Conservation (phyloP, 1,140 invertebrate genomes). For the Lordiphosa clarofinis region DNA sequence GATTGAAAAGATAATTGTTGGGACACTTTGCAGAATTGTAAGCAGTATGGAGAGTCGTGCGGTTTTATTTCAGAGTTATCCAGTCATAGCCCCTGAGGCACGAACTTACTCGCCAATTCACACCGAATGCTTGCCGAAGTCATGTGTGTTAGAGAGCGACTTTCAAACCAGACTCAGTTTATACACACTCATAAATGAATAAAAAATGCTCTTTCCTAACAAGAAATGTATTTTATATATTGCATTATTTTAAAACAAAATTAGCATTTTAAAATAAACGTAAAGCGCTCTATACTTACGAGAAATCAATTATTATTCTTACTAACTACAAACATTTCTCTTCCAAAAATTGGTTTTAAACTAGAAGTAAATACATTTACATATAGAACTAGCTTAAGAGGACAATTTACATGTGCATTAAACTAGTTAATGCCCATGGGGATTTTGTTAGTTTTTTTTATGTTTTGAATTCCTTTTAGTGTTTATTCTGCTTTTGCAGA, state of each 20-base stretch:
- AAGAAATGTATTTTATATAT: slow-evolving; percentile 59
- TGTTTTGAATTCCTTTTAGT: slow-evolving; percentile 33
- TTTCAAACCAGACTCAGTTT: too few relatives aligned
- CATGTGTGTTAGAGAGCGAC: too few relatives aligned
- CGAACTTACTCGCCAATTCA: too few relatives aligned
- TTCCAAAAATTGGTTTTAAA: slow-evolving; percentile 48
- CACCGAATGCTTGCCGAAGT: too few relatives aligned
- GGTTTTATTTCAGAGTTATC: too few relatives aligned
- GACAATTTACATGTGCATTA: slow-evolving; percentile 54
- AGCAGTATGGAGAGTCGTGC: too few relatives aligned
- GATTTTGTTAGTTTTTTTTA: slow-evolving; percentile 18
- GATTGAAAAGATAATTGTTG: too few relatives aligned
- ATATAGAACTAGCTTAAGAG: slow-evolving; percentile 53
- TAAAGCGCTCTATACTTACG: slow-evolving; percentile 40
- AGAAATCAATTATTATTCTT: slow-evolving; percentile 57
- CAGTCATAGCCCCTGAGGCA: too few relatives aligned
- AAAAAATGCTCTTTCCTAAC: slow-evolving; percentile 35
- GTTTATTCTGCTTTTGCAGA: slow-evolving; percentile 23
- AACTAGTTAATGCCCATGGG: slow-evolving; percentile 41
- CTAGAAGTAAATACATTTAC: slow-evolving; percentile 40
- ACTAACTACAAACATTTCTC: slow-evolving; percentile 42
- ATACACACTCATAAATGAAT: too few relatives aligned
- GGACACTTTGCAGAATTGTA: too few relatives aligned
- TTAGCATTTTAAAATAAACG: slow-evolving; percentile 33
- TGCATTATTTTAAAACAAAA: slow-evolving; percentile 57